Evolutionary conservation across 1,140 invertebrate genomes (phyloP).

Genomic region (Heliconius nattereri): DNA sequence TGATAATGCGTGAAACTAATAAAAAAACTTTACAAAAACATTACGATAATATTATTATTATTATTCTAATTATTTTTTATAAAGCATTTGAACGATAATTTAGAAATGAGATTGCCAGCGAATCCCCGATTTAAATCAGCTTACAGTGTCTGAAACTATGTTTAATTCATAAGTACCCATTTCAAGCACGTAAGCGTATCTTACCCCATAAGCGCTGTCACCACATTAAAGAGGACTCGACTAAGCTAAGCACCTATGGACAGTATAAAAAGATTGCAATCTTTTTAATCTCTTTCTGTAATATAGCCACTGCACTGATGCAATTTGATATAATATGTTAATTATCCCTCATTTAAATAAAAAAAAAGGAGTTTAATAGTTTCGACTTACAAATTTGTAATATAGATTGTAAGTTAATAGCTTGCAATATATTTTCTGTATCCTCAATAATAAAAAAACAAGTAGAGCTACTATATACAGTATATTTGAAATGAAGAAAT

Average conservation of each 20-base stretch:
- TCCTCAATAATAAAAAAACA: neutral
- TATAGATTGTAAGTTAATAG: too few species aligned
- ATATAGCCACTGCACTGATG: neutral
- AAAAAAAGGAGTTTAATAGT: too few species aligned
- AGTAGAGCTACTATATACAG: too few species aligned
- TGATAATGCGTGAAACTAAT: too few species aligned
- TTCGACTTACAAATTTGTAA: too few species aligned
- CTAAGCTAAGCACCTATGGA: neutral
- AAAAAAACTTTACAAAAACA: too few species aligned
- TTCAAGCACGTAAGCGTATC: conserved; percentile 22
- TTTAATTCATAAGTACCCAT: conserved; percentile 33
- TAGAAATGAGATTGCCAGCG: neutral
- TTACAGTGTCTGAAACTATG: conserved; percentile 21
- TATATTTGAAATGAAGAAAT: too few species aligned
- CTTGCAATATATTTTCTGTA: too few species aligned
- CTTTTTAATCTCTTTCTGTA: neutral
- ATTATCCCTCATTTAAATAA: too few species aligned
- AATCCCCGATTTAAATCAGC: conserved; percentile 11
- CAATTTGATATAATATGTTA: neutral
- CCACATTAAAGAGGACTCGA: conserved; percentile 25
- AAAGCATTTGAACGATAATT: neutral
- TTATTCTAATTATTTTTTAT: too few species aligned
- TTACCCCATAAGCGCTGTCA: conserved; percentile 16
- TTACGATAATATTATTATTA: too few species aligned
- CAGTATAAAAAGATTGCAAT: conserved; percentile 1